Percentiles rank a stretch among this genome's conserved stretches.
phyloP scores from a whole-genome alignment of 1,140 invertebrate genomes.

The Melitaea cinxia region DNA sequence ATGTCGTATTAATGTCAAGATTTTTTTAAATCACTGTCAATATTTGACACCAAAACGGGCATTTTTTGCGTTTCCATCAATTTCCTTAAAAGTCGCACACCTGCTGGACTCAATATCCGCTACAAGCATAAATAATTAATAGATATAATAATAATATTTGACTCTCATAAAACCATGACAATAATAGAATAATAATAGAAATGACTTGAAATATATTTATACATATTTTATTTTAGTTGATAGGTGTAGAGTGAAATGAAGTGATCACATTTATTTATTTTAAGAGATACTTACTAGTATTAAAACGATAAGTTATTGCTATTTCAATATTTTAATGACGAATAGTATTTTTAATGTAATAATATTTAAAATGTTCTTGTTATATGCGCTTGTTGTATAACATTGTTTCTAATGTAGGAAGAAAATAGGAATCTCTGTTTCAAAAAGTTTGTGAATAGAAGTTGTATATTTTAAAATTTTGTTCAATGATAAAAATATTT shows the following conservation, averaged over 20 bases:
- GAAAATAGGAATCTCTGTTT: not conserved
- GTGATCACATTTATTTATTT: conserved; percentile 25
- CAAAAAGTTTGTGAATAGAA: not conserved
- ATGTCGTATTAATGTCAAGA: no score
- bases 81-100: not conserved
- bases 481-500: not conserved
- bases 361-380: not conserved
- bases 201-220: conserved; percentile 25
- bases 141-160: not conserved
- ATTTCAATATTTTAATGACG: conserved; percentile 1
- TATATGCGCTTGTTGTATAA: not conserved
- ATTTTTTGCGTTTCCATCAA: no score
- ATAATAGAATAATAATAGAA: conserved; percentile 39
- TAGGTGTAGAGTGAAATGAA: conserved; percentile 33
- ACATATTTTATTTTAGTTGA: conserved; percentile 30
- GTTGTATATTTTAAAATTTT: not conserved
- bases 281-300: conserved; percentile 34
- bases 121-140: not conserved
- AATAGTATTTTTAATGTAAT: conserved; percentile 1
- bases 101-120: not conserved
- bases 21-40: no score
- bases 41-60: no score
- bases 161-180: conserved; percentile 36
- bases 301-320: conserved; percentile 29
- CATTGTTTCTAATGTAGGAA: not conserved